A percentile compares a stretch with the other conserved stretches of the same genome.
Evolutionary conservation across 1,140 invertebrate species (phyloP).

Genomic region (Notospermus geniculatus): DNA sequence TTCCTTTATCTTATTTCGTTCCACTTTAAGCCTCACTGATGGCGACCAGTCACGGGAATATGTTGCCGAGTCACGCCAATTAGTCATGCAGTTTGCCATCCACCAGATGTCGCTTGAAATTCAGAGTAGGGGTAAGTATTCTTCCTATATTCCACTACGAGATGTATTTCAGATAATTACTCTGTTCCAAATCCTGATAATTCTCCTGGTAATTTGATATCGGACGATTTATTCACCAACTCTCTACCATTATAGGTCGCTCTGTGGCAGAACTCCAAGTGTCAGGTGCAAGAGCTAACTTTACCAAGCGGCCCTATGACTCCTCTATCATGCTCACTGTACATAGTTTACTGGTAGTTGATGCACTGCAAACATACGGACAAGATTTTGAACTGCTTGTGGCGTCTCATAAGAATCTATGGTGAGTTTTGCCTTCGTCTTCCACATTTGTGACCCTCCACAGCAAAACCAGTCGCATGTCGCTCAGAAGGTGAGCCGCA

Average conservation of each 20-base stretch:
- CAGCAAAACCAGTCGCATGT: no score
- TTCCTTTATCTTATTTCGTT: no score
- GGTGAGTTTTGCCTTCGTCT: slow-evolving; percentile 57
- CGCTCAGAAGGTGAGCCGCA: no score
- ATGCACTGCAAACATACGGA: slow-evolving; percentile 91
- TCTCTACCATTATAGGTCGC: slow-evolving; percentile 62
- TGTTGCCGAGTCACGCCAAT: slow-evolving; percentile 62
- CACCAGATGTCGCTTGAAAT: slow-evolving; percentile 83
- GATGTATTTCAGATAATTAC: background rate
- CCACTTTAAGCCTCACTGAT: no score
- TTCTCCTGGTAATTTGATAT: no score
- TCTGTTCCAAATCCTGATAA: no score
- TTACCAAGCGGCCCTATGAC: slow-evolving; percentile 70
- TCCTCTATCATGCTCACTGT: slow-evolving; percentile 79
- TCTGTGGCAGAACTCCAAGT: slow-evolving; percentile 80
- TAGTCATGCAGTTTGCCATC: slow-evolving; percentile 83
- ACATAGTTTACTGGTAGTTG: slow-evolving; percentile 86
- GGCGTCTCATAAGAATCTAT: slow-evolving; percentile 90
- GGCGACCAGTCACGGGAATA: background rate
- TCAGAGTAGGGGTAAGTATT: slow-evolving; percentile 51
- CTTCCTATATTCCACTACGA: background rate
- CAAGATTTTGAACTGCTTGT: slow-evolving; percentile 91
- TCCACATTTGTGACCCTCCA: no score
- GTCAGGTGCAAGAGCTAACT: slow-evolving; percentile 76
- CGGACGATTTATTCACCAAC: no score